Conservation (phyloP, 2,797 vertebrate species). For the Psittacula derbiana region DNA sequence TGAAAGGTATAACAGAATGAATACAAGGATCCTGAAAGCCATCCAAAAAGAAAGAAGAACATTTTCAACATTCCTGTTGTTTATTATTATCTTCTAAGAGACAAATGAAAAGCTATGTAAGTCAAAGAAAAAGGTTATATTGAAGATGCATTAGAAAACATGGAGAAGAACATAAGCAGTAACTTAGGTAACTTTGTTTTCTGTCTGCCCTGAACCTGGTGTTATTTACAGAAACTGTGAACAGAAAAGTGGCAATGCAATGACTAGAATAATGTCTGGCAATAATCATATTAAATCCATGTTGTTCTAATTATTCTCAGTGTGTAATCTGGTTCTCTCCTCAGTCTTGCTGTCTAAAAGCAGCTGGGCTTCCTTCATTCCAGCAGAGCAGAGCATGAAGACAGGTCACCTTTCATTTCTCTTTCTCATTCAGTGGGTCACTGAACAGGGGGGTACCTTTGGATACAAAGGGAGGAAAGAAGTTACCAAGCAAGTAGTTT, state of each 20-base stretch:
- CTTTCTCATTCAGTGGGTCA: conserved; percentile 21
- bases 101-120: neutral
- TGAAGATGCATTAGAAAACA: neutral
- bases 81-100: neutral
- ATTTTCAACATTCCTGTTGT: neutral
- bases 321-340: conserved; percentile 55
- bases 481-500: neutral
- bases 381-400: conserved; percentile 43
- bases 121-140: neutral
- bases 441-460: neutral
- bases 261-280: conserved; percentile 3
- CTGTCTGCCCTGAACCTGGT: neutral
- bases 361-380: conserved; percentile 64
- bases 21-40: neutral
- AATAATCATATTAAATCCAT: conserved; percentile 59
- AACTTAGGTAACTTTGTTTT: neutral
- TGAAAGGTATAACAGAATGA: neutral
- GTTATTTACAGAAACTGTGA: neutral
- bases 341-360: conserved; percentile 68
- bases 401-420: neutral
- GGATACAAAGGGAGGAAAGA: neutral
- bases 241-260: neutral
- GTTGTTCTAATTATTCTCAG: conserved; percentile 68
- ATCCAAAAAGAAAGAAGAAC: neutral
- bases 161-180: neutral